Evolutionary conservation across 2,113 vertebrate species (phyloP).

Genomic region (Gymnogyps californianus): DNA sequence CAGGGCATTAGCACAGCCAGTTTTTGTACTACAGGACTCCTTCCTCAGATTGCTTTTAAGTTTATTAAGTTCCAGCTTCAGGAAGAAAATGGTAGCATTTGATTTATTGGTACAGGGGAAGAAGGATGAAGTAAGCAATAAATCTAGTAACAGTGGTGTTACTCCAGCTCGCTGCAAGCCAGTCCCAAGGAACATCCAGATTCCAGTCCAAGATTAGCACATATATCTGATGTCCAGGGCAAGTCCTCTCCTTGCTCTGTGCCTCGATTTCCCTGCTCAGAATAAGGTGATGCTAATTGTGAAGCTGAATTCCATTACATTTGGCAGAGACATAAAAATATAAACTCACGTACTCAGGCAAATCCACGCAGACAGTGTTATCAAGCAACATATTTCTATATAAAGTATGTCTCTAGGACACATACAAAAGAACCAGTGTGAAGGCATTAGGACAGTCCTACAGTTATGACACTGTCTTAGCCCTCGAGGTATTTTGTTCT

Average conservation of each 20-base stretch:
- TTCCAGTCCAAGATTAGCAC: background rate
- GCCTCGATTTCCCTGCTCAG: background rate
- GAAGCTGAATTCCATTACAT: background rate
- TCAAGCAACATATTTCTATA: background rate
- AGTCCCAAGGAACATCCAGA: background rate
- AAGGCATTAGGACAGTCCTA: background rate
- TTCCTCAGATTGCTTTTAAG: constrained; percentile 17
- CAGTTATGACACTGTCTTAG: background rate
- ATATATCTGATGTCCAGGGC: background rate
- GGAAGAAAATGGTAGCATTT: constrained; percentile 11
- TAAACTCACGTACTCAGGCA: background rate
- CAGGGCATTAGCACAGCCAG: background rate
- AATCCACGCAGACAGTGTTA: background rate
- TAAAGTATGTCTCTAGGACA: background rate
- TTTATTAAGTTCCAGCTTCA: background rate
- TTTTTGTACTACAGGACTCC: background rate
- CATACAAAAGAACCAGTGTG: background rate
- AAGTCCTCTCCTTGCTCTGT: background rate
- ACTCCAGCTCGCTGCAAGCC: background rate
- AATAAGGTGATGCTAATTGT: background rate
- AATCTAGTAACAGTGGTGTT: background rate
- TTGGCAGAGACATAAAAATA: background rate
- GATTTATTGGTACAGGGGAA: background rate
- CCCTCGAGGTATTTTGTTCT: background rate
- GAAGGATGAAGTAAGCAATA: background rate